Percentiles rank a stretch among this genome's conserved stretches.
These are phyloP conservation scores for Lepeophtheirus salmonis DNA, from an alignment of 1,140 invertebrate genomes.

Conservation along the genomic window DNA sequence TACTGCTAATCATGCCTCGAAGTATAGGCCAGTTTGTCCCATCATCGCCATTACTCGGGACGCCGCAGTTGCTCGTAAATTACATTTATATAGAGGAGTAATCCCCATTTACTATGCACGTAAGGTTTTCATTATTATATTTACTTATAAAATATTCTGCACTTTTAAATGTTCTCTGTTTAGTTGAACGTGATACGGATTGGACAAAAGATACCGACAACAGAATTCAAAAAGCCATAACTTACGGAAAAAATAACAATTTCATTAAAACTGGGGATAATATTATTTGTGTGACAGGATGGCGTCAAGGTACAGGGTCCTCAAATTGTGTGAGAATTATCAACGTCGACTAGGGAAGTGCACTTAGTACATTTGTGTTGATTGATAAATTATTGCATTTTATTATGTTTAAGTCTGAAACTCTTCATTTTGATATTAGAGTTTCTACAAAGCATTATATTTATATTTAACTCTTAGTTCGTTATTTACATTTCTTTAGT, in stretches of 20 bases:
- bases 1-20: constrained; percentile 74
- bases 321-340: constrained; percentile 92
- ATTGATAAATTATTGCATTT: too few relatives aligned
- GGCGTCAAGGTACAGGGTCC: constrained; percentile 82
- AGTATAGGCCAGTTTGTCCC: constrained; percentile 85
- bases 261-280: constrained; percentile 70
- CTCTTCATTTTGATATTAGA: too few relatives aligned
- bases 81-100: constrained; percentile 80
- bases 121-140: constrained; percentile 29
- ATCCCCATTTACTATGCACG: constrained; percentile 74
- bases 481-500: too few relatives aligned
- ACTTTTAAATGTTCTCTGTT: constrained; percentile 24
- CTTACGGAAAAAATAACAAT: constrained; percentile 66
- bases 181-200: constrained; percentile 42
- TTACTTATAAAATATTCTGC: not conserved
- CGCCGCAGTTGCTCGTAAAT: constrained; percentile 69
- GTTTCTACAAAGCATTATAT: too few relatives aligned
- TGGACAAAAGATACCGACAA: constrained; percentile 91
- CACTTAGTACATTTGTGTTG: too few relatives aligned
- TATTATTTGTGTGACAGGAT: constrained; percentile 87
- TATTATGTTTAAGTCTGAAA: too few relatives aligned
- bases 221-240: constrained; percentile 66
- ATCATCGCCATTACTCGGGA: constrained; percentile 86
- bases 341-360: constrained; percentile 41
- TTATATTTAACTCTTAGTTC: too few relatives aligned